Conservation (phyloP, 2,888 invertebrate genomes). For the Pyrgus malvae region DNA sequence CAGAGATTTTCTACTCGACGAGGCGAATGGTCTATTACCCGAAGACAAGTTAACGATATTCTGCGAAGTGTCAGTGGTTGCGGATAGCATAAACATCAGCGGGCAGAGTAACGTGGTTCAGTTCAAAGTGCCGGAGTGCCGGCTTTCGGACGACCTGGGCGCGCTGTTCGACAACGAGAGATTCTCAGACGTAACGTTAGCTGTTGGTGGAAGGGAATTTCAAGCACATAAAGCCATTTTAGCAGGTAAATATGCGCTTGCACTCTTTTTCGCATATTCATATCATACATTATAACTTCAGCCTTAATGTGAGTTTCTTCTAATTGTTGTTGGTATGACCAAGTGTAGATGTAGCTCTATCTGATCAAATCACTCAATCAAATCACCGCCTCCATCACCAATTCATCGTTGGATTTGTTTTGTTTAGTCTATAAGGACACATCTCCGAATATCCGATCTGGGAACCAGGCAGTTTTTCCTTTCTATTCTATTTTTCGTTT, state of each 20-base stretch:
- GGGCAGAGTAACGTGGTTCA: slow-evolving; percentile 99
- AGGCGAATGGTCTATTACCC: slow-evolving; percentile 98
- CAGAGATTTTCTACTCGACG: slow-evolving; percentile 98
- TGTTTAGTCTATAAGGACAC: too few species aligned
- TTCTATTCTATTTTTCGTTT: too few species aligned
- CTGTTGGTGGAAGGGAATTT: slow-evolving; percentile 94
- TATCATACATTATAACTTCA: too few species aligned
- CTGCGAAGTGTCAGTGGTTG: slow-evolving; percentile 98
- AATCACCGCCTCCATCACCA: too few species aligned
- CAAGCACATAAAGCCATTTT: slow-evolving; percentile 99
- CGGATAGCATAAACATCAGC: slow-evolving; percentile 99
- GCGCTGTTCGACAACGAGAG: slow-evolving; percentile 97
- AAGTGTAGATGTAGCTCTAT: too few species aligned
- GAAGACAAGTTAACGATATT: slow-evolving; percentile 99
- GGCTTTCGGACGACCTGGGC: slow-evolving; percentile 96
- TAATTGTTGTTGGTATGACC: too few species aligned
- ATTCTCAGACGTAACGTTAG: slow-evolving; percentile 98
- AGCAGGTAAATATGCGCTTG: slow-evolving; percentile 86
- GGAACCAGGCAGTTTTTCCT: too few species aligned
- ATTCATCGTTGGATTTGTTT: too few species aligned
- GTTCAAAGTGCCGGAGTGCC: slow-evolving; percentile 98
- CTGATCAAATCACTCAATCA: too few species aligned
- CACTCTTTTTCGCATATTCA: too few species aligned
- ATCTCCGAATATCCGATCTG: too few species aligned
- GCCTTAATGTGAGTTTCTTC: too few species aligned